Base-by-base conservation (phyloP, 2,797 vertebrate species). In the Tangara arthus region DNA sequence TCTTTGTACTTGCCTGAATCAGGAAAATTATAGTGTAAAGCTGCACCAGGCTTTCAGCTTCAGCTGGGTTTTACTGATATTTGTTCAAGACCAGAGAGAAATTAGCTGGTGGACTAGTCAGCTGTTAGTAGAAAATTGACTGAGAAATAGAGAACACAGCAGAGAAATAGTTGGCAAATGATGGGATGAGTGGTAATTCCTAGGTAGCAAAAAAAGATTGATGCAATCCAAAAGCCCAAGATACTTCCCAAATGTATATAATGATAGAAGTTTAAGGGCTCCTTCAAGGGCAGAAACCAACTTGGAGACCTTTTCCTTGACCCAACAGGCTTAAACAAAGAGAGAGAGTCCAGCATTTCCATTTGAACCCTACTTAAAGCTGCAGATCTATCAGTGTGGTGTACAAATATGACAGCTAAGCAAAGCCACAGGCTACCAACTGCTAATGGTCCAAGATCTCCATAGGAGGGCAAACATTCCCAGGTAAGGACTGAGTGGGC, bases 71-170 rank as follows among this genome's bases (percentile, higher is more conserved):
- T 92, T 96, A 90, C 78, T 96, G 83, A 73, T 82, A 46, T 80
- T 95, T 93, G 56, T 64, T 84, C 64, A 87, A 88, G 73, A 60
- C 86, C 86, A 85, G 90, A 82, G 86, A 92, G 81, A 92, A 95
- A 95, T 95, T 80, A 95, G 46, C 75, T 90, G 81, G 56, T 82
- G 50, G 89, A 82, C 71, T 60, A 64, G 50, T 82, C 8, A 1
- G 73, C 64, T 92, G 22, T 80, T 84, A 84, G 90, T 42, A 82
- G 86, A 87, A 96, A 92, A 95, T 71, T 79, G 82, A 81, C 87
- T 83, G 89, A 93, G 89, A 90, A 95, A 95, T 75, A 30, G 56
- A 89, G 68, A 95, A 57, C 49, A 39, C 46, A 87, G 68, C 41
- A 53, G 81, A 89, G 93, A 94, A 94, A 50, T 72, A 77, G 81